A percentile compares a stretch with the other conserved stretches of the same genome.
Evolutionary conservation across 2,797 vertebrate species (phyloP).

Genomic region (Alosa sapidissima): DNA sequence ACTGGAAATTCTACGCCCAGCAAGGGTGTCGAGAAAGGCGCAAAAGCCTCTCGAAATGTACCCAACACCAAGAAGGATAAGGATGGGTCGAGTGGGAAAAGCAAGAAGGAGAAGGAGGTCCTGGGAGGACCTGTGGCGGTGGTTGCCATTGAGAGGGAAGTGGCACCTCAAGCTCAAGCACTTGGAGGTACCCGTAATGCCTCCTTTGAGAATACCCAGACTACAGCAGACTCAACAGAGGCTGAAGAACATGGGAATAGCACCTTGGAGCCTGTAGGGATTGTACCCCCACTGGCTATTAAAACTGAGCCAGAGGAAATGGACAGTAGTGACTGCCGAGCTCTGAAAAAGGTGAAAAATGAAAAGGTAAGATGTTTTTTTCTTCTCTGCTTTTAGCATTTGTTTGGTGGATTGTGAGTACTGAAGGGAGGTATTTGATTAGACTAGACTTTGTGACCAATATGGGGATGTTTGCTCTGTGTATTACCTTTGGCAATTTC

Average conservation of each 20-base stretch:
- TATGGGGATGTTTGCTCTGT: background rate
- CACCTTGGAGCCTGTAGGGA: slow-evolving; percentile 92
- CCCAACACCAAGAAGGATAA: slow-evolving; percentile 94
- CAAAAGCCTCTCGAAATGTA: slow-evolving; percentile 87
- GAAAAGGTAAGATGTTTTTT: slow-evolving; percentile 89
- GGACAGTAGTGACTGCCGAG: slow-evolving; percentile 89
- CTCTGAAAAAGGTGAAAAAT: slow-evolving; percentile 93
- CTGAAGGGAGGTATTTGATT: background rate
- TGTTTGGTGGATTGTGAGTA: background rate
- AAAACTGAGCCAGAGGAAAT: slow-evolving; percentile 93
- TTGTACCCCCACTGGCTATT: slow-evolving; percentile 88
- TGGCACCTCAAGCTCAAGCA: slow-evolving; percentile 79
- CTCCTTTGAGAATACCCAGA: slow-evolving; percentile 84
- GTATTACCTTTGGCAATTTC: background rate
- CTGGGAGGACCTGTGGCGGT: slow-evolving; percentile 71
- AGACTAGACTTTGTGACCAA: background rate
- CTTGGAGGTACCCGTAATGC: slow-evolving; percentile 83
- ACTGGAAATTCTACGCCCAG: slow-evolving; percentile 72
- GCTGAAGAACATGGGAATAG: slow-evolving; percentile 94
- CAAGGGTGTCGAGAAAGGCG: slow-evolving; percentile 89
- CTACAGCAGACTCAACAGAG: slow-evolving; percentile 81
- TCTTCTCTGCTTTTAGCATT: background rate
- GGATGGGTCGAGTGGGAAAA: slow-evolving; percentile 89
- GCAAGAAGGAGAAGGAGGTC: slow-evolving; percentile 90
- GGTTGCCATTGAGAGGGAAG: slow-evolving; percentile 85